Evolutionary conservation across 2,113 vertebrate species (phyloP).

Genomic region (Gallinago jamesoni): DNA sequence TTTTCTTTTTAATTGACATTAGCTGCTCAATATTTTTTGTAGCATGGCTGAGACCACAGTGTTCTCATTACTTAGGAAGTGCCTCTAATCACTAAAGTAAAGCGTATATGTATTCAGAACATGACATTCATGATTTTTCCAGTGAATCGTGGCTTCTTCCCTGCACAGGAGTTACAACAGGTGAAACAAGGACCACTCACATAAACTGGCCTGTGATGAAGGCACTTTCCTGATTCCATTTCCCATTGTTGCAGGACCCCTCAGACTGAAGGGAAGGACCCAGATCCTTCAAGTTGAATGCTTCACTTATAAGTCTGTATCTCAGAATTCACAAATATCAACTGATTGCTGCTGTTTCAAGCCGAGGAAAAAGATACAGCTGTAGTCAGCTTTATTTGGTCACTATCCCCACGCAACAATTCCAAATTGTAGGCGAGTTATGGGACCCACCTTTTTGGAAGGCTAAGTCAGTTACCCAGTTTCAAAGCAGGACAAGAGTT

Average conservation of each 20-base stretch:
- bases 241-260: not conserved
- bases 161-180: not conserved
- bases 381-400: not conserved
- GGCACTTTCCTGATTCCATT: not conserved
- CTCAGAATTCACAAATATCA: not conserved
- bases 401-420: not conserved
- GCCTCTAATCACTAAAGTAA: not conserved
- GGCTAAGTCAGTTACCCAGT: not conserved
- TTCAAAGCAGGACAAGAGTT: not conserved
- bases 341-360: not conserved
- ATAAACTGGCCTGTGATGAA: not conserved
- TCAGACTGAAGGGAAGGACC: not conserved
- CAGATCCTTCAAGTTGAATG: not conserved
- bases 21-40: not conserved
- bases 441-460: not conserved
- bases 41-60: not conserved
- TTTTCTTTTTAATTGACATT: not conserved
- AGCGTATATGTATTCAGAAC: not conserved
- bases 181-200: not conserved
- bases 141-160: not conserved
- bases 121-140: not conserved
- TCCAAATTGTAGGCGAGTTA: not conserved
- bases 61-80: not conserved
- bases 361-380: rapidly evolving
- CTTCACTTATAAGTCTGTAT: not conserved